Conservation (phyloP, 92 coral and sea anemone species). For the Palythoa grandiflora region DNA sequence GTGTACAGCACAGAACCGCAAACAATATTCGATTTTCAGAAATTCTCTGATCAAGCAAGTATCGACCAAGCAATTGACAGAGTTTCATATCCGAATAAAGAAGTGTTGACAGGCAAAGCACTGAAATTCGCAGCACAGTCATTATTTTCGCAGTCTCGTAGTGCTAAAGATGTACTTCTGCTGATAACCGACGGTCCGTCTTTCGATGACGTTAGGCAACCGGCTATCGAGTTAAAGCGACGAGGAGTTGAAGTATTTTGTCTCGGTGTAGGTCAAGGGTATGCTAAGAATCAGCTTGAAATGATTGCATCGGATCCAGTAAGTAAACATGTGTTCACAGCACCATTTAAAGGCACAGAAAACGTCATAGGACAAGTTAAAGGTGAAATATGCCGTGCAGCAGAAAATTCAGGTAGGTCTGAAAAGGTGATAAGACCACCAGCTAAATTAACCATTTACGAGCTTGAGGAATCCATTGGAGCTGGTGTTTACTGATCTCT, state of each 20-base stretch:
- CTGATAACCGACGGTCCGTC: conserved; percentile 94
- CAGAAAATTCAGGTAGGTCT: conserved; percentile 54
- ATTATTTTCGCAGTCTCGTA: conserved; percentile 69
- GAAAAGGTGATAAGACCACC: background rate
- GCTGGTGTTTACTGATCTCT: too few species aligned
- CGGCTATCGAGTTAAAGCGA: conserved; percentile 84
- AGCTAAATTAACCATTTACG: too few species aligned
- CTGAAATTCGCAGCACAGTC: conserved; percentile 78
- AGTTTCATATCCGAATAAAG: conserved; percentile 80
- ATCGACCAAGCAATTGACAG: conserved; percentile 93
- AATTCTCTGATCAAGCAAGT: conserved; percentile 73
- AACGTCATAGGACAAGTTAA: conserved; percentile 60
- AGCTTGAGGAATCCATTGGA: too few species aligned
- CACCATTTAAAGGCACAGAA: conserved; percentile 69
- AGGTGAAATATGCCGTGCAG: conserved; percentile 61
- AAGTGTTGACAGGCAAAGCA: conserved; percentile 83
- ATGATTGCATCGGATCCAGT: conserved; percentile 83
- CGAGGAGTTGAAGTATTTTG: conserved; percentile 89
- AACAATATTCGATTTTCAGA: conserved; percentile 84
- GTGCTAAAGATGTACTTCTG: conserved; percentile 77
- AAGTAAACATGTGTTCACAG: conserved; percentile 76
- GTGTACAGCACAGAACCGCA: conserved; percentile 92
- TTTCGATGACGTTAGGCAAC: conserved; percentile 84
- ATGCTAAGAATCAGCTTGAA: conserved; percentile 79
- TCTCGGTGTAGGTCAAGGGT: conserved; percentile 84